Percentiles rank a stretch among this genome's conserved stretches.
Evolutionary conservation across 1,140 invertebrate genomes (phyloP).

Genomic region (Drosophila arawakana): DNA sequence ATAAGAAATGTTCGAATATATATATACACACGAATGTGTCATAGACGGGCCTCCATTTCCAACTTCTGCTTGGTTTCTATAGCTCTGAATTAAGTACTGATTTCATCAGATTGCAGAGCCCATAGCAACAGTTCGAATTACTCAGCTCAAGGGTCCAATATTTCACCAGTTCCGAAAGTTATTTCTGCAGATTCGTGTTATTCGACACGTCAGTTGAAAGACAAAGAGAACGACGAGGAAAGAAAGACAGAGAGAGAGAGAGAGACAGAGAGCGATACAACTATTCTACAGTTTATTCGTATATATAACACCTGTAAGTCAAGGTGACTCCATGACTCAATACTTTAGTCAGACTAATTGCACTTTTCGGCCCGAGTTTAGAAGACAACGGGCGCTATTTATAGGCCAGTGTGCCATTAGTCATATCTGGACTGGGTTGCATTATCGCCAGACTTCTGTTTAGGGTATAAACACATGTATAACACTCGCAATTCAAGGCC

Average conservation of each 20-base stretch:
- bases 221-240: neutral
- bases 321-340: slow-evolving; percentile 34
- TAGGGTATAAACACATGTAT: neutral
- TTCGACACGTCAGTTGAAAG: slow-evolving; percentile 5
- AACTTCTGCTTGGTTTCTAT: neutral
- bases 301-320: neutral
- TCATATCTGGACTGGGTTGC: slow-evolving; percentile 1
- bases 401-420: slow-evolving; percentile 20
- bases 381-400: slow-evolving; percentile 24
- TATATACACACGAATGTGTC: slow-evolving; percentile 42
- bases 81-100: slow-evolving; percentile 8
- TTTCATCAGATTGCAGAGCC: slow-evolving; percentile 23
- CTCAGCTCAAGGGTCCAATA: slow-evolving; percentile 19
- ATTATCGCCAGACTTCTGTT: neutral
- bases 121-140: slow-evolving; percentile 37
- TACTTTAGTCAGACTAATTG: slow-evolving; percentile 36
- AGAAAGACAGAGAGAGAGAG: neutral
- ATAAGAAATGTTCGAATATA: slow-evolving; percentile 32
- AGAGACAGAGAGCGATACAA: neutral
- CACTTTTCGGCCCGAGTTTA: slow-evolving; percentile 25
- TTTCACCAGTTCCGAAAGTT: slow-evolving; percentile 20
- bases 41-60: slow-evolving; percentile 59
- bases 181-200: slow-evolving; percentile 37
- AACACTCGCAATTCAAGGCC: neutral
- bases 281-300: neutral